Conservation (phyloP, 2,797 vertebrate genomes). For the Apodemus agrarius region DNA sequence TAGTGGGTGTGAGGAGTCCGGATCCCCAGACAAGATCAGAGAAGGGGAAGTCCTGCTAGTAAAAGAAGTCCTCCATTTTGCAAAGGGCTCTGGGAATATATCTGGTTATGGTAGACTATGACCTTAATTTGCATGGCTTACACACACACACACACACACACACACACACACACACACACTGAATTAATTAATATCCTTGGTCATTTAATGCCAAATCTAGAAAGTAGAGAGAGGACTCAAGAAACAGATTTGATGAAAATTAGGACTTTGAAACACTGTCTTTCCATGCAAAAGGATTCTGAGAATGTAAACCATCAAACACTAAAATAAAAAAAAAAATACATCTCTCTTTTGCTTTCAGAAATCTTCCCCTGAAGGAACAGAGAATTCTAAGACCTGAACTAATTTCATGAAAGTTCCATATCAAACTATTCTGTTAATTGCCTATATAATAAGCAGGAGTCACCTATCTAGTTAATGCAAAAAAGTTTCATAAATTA, state of each 20-base stretch:
- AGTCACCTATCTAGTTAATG: not conserved
- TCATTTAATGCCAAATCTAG: not conserved
- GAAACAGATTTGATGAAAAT: not conserved
- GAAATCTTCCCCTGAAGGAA: not conserved
- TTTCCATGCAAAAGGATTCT: not conserved
- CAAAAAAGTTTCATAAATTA: not conserved
- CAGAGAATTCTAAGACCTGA: not conserved
- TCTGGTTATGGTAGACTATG: too few relatives aligned
- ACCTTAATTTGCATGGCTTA: too few relatives aligned
- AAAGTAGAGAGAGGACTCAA: not conserved
- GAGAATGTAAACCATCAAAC: not conserved
- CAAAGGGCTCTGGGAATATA: too few relatives aligned
- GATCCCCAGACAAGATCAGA: too few relatives aligned
- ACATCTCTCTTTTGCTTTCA: not conserved
- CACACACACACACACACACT: too few relatives aligned
- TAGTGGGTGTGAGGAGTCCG: too few relatives aligned
- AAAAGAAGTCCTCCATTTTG: too few relatives aligned
- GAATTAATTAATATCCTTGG: not conserved
- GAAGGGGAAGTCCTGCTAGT: too few relatives aligned
- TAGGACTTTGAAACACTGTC: not conserved
- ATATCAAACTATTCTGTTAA: conserved; percentile 48
- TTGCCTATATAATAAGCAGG: not conserved
- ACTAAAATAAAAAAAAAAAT: not conserved
- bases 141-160: too few relatives aligned
- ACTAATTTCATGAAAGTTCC: conserved; percentile 16